These are phyloP conservation scores for Caretta caretta DNA, from an alignment of 2,113 vertebrate genomes.

Conservation along the genomic window DNA sequence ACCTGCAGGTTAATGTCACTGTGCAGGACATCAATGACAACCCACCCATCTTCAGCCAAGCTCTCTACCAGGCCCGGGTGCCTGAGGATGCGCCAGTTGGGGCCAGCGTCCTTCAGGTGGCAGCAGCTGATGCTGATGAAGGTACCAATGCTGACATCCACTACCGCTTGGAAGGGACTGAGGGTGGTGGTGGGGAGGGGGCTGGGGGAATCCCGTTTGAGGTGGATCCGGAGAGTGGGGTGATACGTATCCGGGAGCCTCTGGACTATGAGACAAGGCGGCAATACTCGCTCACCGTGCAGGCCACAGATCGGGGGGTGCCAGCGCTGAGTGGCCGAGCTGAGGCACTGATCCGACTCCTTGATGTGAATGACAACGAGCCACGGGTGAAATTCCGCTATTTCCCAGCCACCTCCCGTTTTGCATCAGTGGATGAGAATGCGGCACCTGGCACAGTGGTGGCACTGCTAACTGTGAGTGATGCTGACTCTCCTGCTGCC, in stretches of 20 bases:
- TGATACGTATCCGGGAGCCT: constrained; percentile 89
- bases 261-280: constrained; percentile 91
- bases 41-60: constrained; percentile 89
- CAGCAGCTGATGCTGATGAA: constrained; percentile 92
- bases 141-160: constrained; percentile 93
- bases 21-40: constrained; percentile 98
- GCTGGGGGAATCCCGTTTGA: constrained; percentile 89
- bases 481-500: constrained; percentile 91
- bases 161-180: constrained; percentile 87
- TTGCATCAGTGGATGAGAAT: constrained; percentile 96
- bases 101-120: constrained; percentile 91
- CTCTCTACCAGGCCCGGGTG: constrained; percentile 90
- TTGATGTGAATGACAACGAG: constrained; percentile 97
- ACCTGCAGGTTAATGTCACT: constrained; percentile 95
- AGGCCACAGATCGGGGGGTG: constrained; percentile 90
- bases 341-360: constrained; percentile 90
- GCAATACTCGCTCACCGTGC: constrained; percentile 93
- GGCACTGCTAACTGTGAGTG: constrained; percentile 94
- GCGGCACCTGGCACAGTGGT: constrained; percentile 95
- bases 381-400: constrained; percentile 94
- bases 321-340: constrained; percentile 91
- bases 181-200: constrained; percentile 61
- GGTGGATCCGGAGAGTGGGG: constrained; percentile 92
- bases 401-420: constrained; percentile 94
- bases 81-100: constrained; percentile 91